Evolutionary conservation across 2,113 vertebrate genomes (phyloP).

Genomic region (Brachyhypopomus occidentalis): DNA sequence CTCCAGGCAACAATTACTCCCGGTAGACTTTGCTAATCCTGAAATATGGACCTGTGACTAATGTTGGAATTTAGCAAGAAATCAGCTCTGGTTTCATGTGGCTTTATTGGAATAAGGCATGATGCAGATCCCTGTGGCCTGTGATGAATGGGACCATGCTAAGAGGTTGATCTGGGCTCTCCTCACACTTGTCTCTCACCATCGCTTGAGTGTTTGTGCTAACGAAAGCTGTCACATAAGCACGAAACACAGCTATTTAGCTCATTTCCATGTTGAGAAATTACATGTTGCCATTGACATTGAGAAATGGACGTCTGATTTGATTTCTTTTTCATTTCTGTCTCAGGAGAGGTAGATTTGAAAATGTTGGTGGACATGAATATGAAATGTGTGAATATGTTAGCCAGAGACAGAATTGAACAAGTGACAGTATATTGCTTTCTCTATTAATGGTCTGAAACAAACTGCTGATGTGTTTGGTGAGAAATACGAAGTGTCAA

Average conservation of each 20-base stretch:
- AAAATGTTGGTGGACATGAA: constrained; percentile 3
- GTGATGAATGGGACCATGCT: constrained; percentile 89
- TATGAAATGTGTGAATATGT: constrained; percentile 4
- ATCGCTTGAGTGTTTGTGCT: constrained; percentile 81
- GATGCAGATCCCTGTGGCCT: constrained; percentile 82
- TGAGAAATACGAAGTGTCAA: no score
- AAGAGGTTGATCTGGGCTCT: constrained; percentile 70
- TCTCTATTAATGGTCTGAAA: no score
- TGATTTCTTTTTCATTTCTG: constrained; percentile 63
- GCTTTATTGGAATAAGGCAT: constrained; percentile 83
- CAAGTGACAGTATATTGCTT: background rate
- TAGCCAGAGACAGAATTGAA: background rate
- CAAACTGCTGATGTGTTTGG: no score
- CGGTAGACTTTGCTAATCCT: constrained; percentile 72
- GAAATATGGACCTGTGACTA: constrained; percentile 90
- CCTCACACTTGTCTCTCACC: constrained; percentile 76
- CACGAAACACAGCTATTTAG: constrained; percentile 78
- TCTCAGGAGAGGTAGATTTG: constrained; percentile 33
- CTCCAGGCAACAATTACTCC: constrained; percentile 65
- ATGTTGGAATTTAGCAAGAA: constrained; percentile 99
- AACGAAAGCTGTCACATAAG: constrained; percentile 82
- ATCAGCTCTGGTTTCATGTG: constrained; percentile 95
- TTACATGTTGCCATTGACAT: constrained; percentile 65
- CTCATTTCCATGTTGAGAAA: constrained; percentile 69
- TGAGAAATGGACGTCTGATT: constrained; percentile 59